Percentiles rank a stretch among this genome's conserved stretches.
These are phyloP conservation scores for Melanerpes aurifrons DNA, from an alignment of 2,113 vertebrate genomes.

Conservation along the genomic window DNA sequence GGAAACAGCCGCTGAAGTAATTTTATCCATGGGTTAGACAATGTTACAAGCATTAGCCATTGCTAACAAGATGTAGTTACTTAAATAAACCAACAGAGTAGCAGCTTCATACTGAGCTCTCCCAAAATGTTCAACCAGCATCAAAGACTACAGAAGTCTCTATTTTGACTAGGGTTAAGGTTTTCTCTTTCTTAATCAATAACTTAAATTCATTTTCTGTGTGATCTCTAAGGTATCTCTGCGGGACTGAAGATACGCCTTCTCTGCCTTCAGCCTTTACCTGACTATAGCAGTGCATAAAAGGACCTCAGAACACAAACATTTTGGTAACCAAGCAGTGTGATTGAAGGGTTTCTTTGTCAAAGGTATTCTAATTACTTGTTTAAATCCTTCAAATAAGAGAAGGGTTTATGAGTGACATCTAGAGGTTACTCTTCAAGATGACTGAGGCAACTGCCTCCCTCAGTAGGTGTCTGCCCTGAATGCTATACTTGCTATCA, in stretches of 20 bases:
- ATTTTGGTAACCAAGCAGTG: background rate
- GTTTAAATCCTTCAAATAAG: slow-evolving; percentile 1
- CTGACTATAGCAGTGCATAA: background rate
- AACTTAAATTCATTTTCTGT: background rate
- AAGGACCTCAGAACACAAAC: background rate
- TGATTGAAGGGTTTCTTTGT: background rate
- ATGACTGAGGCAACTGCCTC: background rate
- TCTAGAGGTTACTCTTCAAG: slow-evolving; percentile 63
- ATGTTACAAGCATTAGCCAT: background rate
- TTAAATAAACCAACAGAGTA: slow-evolving; percentile 23
- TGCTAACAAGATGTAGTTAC: slow-evolving; percentile 6
- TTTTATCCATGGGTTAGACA: slow-evolving; percentile 9
- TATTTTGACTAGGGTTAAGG: background rate
- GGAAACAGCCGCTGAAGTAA: background rate
- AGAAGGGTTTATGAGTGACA: slow-evolving; percentile 66
- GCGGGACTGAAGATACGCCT: background rate
- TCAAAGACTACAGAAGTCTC: background rate
- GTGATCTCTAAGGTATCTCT: background rate
- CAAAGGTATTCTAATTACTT: background rate
- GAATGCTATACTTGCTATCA: background rate
- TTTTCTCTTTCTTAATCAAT: background rate
- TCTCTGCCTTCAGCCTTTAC: background rate
- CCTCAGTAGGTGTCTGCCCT: background rate
- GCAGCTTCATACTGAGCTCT: background rate
- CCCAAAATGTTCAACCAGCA: background rate